Percentiles rank a stretch among this genome's conserved stretches.
phyloP scores from a whole-genome alignment of 1,140 invertebrate genomes.

The Pygmarrhopalites habei region DNA sequence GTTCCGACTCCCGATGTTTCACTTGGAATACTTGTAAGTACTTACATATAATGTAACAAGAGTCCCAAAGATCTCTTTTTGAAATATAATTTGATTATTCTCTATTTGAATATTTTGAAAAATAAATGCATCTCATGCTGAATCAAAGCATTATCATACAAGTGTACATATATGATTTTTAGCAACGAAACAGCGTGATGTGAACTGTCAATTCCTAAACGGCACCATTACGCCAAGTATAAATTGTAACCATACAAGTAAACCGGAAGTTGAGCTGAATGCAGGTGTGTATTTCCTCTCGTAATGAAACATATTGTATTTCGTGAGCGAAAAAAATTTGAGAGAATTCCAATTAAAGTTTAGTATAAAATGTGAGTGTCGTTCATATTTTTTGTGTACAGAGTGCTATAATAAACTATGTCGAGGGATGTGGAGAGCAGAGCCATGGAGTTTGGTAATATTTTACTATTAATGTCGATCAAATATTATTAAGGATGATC shows the following conservation, averaged over 20 bases:
- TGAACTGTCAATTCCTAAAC: conserved; percentile 61
- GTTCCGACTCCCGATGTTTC: conserved; percentile 63
- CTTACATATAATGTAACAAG: neutral
- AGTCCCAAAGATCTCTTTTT: neutral
- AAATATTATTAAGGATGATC: neutral
- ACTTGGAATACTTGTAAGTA: conserved; percentile 60
- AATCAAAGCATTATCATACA: too few relatives aligned
- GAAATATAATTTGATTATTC: neutral
- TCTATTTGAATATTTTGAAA: neutral
- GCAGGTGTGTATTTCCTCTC: too few relatives aligned
- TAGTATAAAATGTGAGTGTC: too few relatives aligned
- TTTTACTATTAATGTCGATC: neutral
- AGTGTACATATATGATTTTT: conserved; percentile 25
- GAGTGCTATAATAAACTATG: conserved; percentile 73
- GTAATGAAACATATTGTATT: too few relatives aligned
- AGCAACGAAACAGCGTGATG: conserved; percentile 67
- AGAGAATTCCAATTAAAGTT: too few relatives aligned
- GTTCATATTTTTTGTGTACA: too few relatives aligned
- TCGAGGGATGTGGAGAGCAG: conserved; percentile 72
- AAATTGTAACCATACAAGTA: conserved; percentile 57
- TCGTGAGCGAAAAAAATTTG: too few relatives aligned
- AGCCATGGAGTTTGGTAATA: conserved; percentile 77
- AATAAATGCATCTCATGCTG: too few relatives aligned
- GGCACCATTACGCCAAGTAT: conserved; percentile 51
- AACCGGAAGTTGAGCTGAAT: conserved; percentile 60